Evolutionary conservation across 2,113 vertebrate species (phyloP).

Genomic region (Podocnemis expansa): DNA sequence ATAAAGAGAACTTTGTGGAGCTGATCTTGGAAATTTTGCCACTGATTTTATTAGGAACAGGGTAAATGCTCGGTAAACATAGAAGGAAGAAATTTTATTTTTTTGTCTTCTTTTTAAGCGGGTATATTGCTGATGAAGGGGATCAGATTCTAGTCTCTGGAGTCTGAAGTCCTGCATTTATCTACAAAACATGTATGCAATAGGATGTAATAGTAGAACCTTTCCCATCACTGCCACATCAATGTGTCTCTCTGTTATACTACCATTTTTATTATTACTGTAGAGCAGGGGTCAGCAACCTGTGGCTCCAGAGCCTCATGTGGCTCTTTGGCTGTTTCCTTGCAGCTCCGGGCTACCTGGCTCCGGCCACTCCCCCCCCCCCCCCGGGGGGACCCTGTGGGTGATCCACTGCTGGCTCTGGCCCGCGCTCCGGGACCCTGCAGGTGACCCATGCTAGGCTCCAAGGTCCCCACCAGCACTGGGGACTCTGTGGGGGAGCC

Average conservation of each 20-base stretch:
- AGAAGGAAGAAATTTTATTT: neutral
- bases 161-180: neutral
- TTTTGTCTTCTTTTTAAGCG: neutral
- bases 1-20: slow-evolving; percentile 3
- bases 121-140: neutral
- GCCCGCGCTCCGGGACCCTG: too few relatives aligned
- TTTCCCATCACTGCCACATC: neutral
- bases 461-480: too few relatives aligned
- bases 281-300: too few relatives aligned
- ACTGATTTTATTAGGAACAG: slow-evolving; percentile 6
- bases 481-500: too few relatives aligned
- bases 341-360: too few relatives aligned
- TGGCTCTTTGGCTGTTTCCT: too few relatives aligned
- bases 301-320: too few relatives aligned
- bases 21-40: neutral
- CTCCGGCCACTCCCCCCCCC: too few relatives aligned
- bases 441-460: too few relatives aligned
- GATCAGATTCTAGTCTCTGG: neutral
- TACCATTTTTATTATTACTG: neutral
- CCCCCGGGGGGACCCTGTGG: too few relatives aligned
- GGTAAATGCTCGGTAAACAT: neutral
- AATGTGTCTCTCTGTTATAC: neutral
- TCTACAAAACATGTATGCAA: neutral
- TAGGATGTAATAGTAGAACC: neutral
- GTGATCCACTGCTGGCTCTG: too few relatives aligned